Percentiles rank a stretch among this genome's conserved stretches.
Conservation (phyloP, 1,140 invertebrate species). For the Hirudo medicinalis region DNA sequence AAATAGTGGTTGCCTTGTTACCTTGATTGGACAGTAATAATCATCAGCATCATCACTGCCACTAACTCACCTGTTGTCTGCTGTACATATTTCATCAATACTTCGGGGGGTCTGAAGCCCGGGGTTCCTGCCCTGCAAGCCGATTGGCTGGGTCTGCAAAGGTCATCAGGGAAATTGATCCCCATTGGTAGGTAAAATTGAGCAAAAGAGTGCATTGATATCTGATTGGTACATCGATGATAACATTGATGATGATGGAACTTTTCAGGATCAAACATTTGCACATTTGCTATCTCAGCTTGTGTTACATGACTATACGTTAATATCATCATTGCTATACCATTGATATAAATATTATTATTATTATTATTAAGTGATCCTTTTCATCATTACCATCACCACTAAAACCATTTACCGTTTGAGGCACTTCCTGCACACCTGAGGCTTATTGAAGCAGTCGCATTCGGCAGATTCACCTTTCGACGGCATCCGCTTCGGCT, state of each 20-base stretch:
- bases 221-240: too few relatives aligned
- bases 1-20: constrained; percentile 25
- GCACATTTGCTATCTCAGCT: too few relatives aligned
- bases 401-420: neutral
- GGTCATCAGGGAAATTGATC: neutral
- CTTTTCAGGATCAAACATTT: too few relatives aligned
- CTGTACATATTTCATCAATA: constrained; percentile 58
- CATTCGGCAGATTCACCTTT: neutral
- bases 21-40: too few relatives aligned
- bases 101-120: constrained; percentile 75
- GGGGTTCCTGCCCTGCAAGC: constrained; percentile 76
- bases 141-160: constrained; percentile 26
- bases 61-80: constrained; percentile 54
- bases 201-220: neutral
- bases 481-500: neutral
- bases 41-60: neutral
- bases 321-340: too few relatives aligned
- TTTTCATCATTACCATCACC: neutral
- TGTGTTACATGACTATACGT: too few relatives aligned
- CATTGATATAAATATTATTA: neutral
- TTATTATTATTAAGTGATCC: neutral
- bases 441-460: constrained; percentile 19
- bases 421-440: constrained; percentile 20
- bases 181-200: constrained; percentile 22
- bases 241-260: too few relatives aligned